Conservation (phyloP, 2,888 invertebrate species). For the Priocnemis perturbator region DNA sequence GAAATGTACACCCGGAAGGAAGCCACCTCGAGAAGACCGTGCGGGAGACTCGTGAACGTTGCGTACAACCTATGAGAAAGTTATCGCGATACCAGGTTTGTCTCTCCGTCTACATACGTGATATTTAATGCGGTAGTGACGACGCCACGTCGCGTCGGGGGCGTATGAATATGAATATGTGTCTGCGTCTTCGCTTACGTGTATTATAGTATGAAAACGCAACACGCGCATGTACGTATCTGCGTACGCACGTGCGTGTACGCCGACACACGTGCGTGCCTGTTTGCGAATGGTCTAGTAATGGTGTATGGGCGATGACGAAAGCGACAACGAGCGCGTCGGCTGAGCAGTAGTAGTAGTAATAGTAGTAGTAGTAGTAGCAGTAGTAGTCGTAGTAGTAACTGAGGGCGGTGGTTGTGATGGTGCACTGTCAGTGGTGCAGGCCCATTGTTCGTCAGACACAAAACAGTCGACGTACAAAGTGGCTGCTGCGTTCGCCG, state of each 20-base stretch:
- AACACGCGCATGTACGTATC: background rate
- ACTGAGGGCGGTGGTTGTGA: no score
- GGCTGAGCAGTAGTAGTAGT: background rate
- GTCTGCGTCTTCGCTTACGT: no score
- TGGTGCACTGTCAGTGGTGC: constrained; percentile 64
- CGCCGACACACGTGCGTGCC: background rate
- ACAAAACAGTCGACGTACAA: constrained; percentile 74
- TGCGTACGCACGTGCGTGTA: constrained; percentile 1
- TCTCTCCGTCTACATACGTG: constrained; percentile 24
- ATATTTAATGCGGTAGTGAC: constrained; percentile 37
- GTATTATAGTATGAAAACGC: no score
- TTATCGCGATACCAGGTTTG: constrained; percentile 29
- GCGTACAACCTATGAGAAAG: constrained; percentile 27
- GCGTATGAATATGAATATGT: no score
- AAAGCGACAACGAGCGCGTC: constrained; percentile 1
- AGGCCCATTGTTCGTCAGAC: constrained; percentile 72
- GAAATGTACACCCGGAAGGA: background rate
- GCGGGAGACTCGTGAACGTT: no score
- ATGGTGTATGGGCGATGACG: constrained; percentile 2
- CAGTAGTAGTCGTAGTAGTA: background rate
- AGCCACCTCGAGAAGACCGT: background rate
- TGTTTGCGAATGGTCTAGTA: constrained; percentile 6
- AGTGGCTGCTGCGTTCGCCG: constrained; percentile 68
- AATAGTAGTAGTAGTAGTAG: background rate
- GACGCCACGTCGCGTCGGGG: background rate